Conservation (phyloP, 2,888 invertebrate genomes). For the Agrochola lychnidis region DNA sequence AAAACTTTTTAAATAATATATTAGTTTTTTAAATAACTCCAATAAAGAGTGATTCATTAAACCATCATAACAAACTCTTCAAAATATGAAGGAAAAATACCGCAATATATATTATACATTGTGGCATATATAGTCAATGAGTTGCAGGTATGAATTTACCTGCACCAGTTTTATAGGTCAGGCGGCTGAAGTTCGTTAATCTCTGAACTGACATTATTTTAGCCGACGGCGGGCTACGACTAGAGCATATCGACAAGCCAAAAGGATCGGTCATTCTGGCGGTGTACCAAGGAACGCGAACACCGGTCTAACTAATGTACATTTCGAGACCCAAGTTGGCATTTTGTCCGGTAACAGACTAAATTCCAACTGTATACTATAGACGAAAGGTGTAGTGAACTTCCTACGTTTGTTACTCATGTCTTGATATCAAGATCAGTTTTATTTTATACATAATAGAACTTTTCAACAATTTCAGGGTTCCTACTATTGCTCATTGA, state of each 20-base stretch:
- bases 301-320: slow-evolving; percentile 86
- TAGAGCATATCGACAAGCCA: slow-evolving; percentile 87
- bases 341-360: slow-evolving; percentile 74
- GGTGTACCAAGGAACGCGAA: slow-evolving; percentile 89
- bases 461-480: background rate
- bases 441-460: background rate
- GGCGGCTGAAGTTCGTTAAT: slow-evolving; percentile 89
- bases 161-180: slow-evolving; percentile 87
- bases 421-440: background rate
- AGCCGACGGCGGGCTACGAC: slow-evolving; percentile 84
- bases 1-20: background rate
- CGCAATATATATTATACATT: slow-evolving; percentile 22
- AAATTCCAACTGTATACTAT: slow-evolving; percentile 25
- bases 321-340: slow-evolving; percentile 89
- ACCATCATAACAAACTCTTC: background rate
- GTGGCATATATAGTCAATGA: slow-evolving; percentile 60
- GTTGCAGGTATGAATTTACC: slow-evolving; percentile 73
- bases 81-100: slow-evolving; percentile 23
- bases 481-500: background rate
- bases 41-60: slow-evolving; percentile 10
- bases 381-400: slow-evolving; percentile 12
- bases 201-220: slow-evolving; percentile 90
- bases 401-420: background rate
- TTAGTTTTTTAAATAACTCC: background rate
- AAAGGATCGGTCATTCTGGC: slow-evolving; percentile 90